Evolutionary conservation across 2,888 invertebrate species (phyloP).

Genomic region (Drosophila melanosoma): DNA sequence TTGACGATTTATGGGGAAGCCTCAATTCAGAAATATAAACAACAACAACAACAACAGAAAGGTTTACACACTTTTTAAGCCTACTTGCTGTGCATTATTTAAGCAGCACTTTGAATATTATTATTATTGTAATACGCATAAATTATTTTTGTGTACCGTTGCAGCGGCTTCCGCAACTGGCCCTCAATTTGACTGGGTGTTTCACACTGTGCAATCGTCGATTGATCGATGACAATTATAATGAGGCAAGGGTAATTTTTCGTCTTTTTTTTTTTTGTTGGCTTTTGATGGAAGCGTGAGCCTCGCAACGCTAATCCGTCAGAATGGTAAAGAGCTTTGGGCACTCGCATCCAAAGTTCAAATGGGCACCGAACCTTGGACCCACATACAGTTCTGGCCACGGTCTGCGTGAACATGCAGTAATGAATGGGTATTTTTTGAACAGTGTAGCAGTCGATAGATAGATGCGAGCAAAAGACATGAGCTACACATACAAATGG

Average conservation of each 20-base stretch:
- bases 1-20: conserved; percentile 60
- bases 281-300: conserved; percentile 39
- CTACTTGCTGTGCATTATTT: conserved; percentile 48
- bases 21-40: conserved; percentile 31
- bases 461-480: conserved; percentile 14
- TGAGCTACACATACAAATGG: conserved; percentile 49
- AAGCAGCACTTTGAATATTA: conserved; percentile 48
- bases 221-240: conserved; percentile 69
- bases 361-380: conserved; percentile 60
- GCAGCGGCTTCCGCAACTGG: conserved; percentile 31
- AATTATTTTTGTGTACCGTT: conserved; percentile 62
- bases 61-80: conserved; percentile 61
- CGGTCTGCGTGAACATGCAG: neutral
- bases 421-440: conserved; percentile 1
- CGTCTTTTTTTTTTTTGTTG: conserved; percentile 14
- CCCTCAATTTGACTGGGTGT: conserved; percentile 1
- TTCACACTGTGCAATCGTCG: conserved; percentile 19
- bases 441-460: conserved; percentile 21
- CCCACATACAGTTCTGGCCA: conserved; percentile 35
- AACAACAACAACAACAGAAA: conserved; percentile 18
- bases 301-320: conserved; percentile 45
- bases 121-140: conserved; percentile 66
- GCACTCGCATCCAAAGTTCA: conserved; percentile 64
- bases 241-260: conserved; percentile 47
- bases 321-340: conserved; percentile 40